Evolutionary conservation across 2,113 vertebrate genomes (phyloP).

Genomic region (Lepisosteus osseus): DNA sequence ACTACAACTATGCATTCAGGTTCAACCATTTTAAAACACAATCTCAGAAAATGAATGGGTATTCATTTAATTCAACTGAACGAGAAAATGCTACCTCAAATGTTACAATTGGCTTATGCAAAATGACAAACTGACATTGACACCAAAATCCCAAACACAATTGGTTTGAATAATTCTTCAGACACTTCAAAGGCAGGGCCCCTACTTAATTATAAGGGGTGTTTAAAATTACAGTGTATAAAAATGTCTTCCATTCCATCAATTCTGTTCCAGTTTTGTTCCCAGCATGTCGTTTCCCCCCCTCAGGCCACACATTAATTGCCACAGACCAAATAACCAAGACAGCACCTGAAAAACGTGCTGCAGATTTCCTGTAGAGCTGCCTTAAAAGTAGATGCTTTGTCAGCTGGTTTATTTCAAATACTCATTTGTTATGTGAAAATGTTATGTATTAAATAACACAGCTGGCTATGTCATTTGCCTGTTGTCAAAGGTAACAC

Average conservation of each 20-base stretch:
- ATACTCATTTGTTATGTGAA: neutral
- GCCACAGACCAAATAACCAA: neutral
- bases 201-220: slow-evolving; percentile 5
- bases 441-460: neutral
- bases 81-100: no score
- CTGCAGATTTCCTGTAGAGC: neutral
- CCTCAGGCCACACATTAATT: neutral
- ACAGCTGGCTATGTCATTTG: neutral
- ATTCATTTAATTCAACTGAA: no score
- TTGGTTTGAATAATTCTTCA: neutral
- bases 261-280: neutral
- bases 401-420: neutral
- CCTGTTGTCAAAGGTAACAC: neutral
- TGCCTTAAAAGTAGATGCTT: neutral
- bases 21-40: no score
- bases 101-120: no score
- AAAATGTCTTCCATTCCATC: neutral
- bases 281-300: neutral
- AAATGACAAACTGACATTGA: no score
- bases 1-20: no score
- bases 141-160: no score
- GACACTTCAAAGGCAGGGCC: neutral
- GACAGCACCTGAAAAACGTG: neutral
- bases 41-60: no score
- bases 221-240: slow-evolving; percentile 13